phyloP scores from a whole-genome alignment of 1,140 invertebrate species.

The Drosophila paulistorum region DNA sequence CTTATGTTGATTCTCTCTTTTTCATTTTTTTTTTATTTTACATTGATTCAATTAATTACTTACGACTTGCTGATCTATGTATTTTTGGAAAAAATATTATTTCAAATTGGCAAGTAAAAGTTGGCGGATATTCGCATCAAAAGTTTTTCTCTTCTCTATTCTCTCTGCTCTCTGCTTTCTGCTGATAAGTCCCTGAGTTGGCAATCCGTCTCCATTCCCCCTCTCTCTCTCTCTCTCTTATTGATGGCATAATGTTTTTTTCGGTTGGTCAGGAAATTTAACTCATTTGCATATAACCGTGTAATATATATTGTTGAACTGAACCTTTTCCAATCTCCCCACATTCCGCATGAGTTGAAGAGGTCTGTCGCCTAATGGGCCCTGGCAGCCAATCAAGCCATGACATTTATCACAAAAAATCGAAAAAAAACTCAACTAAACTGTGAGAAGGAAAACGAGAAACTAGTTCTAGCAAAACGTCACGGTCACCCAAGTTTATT shows the following conservation, averaged over 20 bases:
- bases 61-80: too few species aligned
- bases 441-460: conserved; percentile 18
- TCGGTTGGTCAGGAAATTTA: conserved; percentile 59
- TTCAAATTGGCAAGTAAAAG: too few species aligned
- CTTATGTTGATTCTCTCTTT: too few species aligned
- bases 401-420: conserved; percentile 58
- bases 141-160: conserved; percentile 39
- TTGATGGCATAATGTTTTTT: conserved; percentile 48
- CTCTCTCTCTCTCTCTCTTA: conserved; percentile 26
- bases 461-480: conserved; percentile 10
- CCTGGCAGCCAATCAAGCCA: conserved; percentile 63
- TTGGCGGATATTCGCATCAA: too few species aligned
- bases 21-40: too few species aligned
- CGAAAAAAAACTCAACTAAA: conserved; percentile 19
- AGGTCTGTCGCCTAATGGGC: conserved; percentile 54
- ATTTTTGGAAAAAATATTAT: too few species aligned
- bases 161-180: neutral
- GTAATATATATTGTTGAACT: conserved; percentile 63
- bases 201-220: conserved; percentile 34
- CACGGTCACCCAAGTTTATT: conserved; percentile 12
- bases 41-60: too few species aligned
- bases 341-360: neutral
- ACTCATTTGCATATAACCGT: conserved; percentile 65
- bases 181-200: conserved; percentile 15
- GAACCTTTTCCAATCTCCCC: conserved; percentile 1